phyloP scores from a whole-genome alignment of 2,797 vertebrate genomes.

The Nannoperca obscura region DNA sequence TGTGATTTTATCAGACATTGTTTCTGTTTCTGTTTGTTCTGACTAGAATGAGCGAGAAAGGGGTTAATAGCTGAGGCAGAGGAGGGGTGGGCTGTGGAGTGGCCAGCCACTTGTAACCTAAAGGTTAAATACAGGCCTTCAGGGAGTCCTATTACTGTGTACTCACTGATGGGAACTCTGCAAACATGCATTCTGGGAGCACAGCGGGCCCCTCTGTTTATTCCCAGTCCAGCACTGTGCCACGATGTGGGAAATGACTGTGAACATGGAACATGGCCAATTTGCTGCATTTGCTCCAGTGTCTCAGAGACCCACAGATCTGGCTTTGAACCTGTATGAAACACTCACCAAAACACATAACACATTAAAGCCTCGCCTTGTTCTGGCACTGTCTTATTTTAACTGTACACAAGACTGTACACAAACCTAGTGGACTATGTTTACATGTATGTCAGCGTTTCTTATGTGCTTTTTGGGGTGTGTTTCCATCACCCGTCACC shows the following conservation, averaged over 20 bases:
- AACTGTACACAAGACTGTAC: slow-evolving; percentile 31
- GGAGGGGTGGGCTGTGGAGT: slow-evolving; percentile 49
- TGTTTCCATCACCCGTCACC: slow-evolving; percentile 35
- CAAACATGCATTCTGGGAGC: slow-evolving; percentile 83
- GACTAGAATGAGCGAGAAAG: slow-evolving; percentile 50
- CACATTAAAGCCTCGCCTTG: background rate
- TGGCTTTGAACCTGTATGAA: slow-evolving; percentile 54
- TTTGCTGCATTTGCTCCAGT: slow-evolving; percentile 56
- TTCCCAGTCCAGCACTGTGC: slow-evolving; percentile 77
- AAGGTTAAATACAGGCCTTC: slow-evolving; percentile 82
- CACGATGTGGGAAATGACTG: slow-evolving; percentile 83
- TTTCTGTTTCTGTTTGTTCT: slow-evolving; percentile 21
- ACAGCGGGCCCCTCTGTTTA: slow-evolving; percentile 81
- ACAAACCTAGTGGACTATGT: slow-evolving; percentile 45
- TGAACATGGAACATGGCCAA: slow-evolving; percentile 78
- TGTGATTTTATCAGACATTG: slow-evolving; percentile 12
- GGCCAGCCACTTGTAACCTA: slow-evolving; percentile 79
- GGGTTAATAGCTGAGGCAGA: slow-evolving; percentile 67
- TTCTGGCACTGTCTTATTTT: slow-evolving; percentile 31
- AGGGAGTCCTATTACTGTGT: slow-evolving; percentile 82
- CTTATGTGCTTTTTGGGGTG: slow-evolving; percentile 28
- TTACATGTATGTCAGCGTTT: slow-evolving; percentile 56
- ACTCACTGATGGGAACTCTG: slow-evolving; percentile 86
- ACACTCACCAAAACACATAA: slow-evolving; percentile 32
- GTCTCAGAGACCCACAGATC: slow-evolving; percentile 47